Conservation (phyloP, 2,888 invertebrate genomes). For the Microctonus brassicae region DNA sequence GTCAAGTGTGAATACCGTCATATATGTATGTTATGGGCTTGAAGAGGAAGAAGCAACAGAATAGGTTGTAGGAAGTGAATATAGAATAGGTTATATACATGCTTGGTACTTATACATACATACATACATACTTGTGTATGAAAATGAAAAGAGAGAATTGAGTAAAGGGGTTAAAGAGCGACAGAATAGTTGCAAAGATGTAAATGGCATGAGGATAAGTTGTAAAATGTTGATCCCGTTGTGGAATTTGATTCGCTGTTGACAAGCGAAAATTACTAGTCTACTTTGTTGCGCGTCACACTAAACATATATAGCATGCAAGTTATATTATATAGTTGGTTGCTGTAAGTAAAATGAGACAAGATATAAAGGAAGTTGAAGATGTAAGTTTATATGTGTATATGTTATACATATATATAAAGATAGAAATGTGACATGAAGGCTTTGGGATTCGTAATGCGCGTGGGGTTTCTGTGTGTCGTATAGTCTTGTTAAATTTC, state of each 20-base stretch:
- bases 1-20: slow-evolving; percentile 5
- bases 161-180: neutral
- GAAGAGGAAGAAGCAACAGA: slow-evolving; percentile 2
- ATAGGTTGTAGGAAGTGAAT: neutral
- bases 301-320: neutral
- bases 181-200: slow-evolving; percentile 1
- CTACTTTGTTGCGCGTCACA: slow-evolving; percentile 16
- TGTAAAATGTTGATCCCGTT: slow-evolving; percentile 33
- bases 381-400: neutral
- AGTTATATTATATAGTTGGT: neutral
- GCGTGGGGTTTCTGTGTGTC: neutral
- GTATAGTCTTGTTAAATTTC: slow-evolving; percentile 12
- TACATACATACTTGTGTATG: neutral
- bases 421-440: neutral
- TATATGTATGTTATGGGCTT: slow-evolving; percentile 1
- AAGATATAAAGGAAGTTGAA: neutral
- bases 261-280: slow-evolving; percentile 39
- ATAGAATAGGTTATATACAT: neutral
- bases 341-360: neutral
- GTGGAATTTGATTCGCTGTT: slow-evolving; percentile 38
- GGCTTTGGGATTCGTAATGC: slow-evolving; percentile 4
- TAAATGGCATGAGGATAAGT: slow-evolving; percentile 21
- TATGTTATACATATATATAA: neutral
- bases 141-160: neutral
- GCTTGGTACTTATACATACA: neutral